These are phyloP conservation scores for Papilio helenus DNA, from an alignment of 1,140 invertebrate species.

Conservation along the genomic window DNA sequence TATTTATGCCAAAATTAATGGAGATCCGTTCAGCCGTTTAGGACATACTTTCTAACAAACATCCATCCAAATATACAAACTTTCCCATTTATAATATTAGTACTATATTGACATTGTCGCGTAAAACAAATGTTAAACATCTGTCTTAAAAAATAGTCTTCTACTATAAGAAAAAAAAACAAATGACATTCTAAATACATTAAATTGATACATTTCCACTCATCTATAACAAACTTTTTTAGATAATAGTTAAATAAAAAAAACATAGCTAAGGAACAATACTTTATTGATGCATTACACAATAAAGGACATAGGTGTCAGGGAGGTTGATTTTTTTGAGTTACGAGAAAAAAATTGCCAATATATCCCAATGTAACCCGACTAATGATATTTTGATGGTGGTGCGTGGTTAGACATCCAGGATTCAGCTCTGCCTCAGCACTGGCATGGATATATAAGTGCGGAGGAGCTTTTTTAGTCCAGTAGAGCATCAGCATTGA, in stretches of 20 bases:
- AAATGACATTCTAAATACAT: neutral
- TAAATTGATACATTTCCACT: neutral
- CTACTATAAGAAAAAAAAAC: neutral
- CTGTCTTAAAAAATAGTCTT: neutral
- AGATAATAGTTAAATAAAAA: neutral
- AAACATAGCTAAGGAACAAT: neutral
- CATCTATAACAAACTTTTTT: constrained; percentile 4
- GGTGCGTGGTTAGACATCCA: no score
- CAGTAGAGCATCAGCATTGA: no score
- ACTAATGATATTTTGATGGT: constrained; percentile 80
- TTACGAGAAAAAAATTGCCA: constrained; percentile 76
- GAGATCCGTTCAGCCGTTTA: no score
- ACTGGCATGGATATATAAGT: no score
- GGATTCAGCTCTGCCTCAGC: no score
- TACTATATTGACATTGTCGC: no score
- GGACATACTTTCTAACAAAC: no score
- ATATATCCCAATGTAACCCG: constrained; percentile 64
- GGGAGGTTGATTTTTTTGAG: constrained; percentile 65
- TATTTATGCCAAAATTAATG: no score
- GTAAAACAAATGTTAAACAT: no score
- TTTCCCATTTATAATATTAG: no score
- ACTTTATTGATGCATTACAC: constrained; percentile 63
- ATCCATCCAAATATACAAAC: no score
- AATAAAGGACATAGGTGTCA: constrained; percentile 58
- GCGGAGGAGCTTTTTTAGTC: no score